phyloP scores from a whole-genome alignment of 2,113 vertebrate genomes.

The Mola mola region DNA sequence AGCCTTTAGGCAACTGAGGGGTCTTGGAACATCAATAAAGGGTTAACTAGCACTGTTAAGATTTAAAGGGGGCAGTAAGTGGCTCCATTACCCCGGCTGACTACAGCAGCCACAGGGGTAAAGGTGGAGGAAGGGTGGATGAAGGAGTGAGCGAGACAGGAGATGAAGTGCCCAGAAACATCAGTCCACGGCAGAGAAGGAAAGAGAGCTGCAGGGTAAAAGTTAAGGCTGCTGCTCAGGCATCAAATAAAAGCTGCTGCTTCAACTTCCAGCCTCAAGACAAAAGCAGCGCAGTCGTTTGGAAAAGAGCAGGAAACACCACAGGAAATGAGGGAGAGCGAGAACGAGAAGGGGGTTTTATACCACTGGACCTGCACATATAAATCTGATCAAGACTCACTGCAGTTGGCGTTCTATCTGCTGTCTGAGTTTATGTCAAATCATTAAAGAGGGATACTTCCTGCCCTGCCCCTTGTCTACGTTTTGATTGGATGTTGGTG shows the following conservation, averaged over 20 bases:
- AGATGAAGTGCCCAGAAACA: conserved; percentile 69
- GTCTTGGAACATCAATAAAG: conserved; percentile 77
- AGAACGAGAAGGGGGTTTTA: conserved; percentile 16
- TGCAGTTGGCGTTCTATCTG: conserved; percentile 24
- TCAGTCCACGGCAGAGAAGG: conserved; percentile 30
- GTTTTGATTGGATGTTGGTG: conserved; percentile 23
- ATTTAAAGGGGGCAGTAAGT: conserved; percentile 82
- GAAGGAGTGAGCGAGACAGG: conserved; percentile 58
- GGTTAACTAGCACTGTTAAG: conserved; percentile 81
- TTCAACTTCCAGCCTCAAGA: conserved; percentile 42
- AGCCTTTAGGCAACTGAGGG: conserved; percentile 65
- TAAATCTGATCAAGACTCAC: conserved; percentile 58
- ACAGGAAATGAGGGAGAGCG: conserved; percentile 67
- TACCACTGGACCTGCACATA: conserved; percentile 38
- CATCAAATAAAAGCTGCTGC: conserved; percentile 63
- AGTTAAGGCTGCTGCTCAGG: conserved; percentile 54
- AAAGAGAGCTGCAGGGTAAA: conserved; percentile 43
- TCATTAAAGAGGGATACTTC: conserved; percentile 68
- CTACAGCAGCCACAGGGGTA: conserved; percentile 58
- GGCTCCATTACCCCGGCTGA: conserved; percentile 78
- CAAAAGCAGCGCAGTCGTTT: conserved; percentile 32
- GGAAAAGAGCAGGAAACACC: conserved; percentile 47
- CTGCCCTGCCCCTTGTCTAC: conserved; percentile 44
- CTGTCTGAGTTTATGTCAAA: conserved; percentile 48
- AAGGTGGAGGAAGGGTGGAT: conserved; percentile 49